Evolutionary conservation across 2,797 vertebrate genomes (phyloP), one percentile per base, ranked within the genome.

Genomic region (Orientallactaga sibirica): DNA sequence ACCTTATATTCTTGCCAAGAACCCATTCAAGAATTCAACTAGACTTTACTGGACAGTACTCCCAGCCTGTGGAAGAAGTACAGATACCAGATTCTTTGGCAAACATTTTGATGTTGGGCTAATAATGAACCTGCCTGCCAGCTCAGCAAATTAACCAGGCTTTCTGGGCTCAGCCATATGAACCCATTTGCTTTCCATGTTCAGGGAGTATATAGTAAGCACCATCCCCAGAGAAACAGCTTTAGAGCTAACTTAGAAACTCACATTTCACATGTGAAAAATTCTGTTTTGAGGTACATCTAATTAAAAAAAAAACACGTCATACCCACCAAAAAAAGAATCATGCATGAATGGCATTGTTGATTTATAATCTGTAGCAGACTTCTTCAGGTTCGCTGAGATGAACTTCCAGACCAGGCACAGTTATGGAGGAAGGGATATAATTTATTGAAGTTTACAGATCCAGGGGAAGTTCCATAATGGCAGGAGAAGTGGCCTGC

Each of bases 1-100:
- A 96, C 88, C 64, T 95, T 96, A 95, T 96, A 64, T 74, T 92
- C 88, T 87, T 95, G 96, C 97, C 96, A 97, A 96, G 85, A 97
- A 93, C 67, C 78, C 92, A 94, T 89, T 81, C 94, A 86, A 93
- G 81, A 95, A 87, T 91, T 88, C 91, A 87, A 55, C 90, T 81
- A 14, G 71, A 71, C 80, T 83, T 95, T 92, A 87, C 88, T 93
- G 88, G 70, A 92, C 62, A 73, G 61, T 52, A 27, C 83, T 58
- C 90, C 27, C 62, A 87, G 92, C 67, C 61, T 67, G 75, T 68
- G 22, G 83, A 93, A 74, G 83, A 94, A 82, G 55, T 22, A 80
- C 90, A 91, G 85, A 58, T 96, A 86, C 92, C 85, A 96, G 89
- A 80, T 92, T 75, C 91, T 88, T 87, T 77, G 76, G 90, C 83